These are phyloP conservation scores for Drosophila koepferae DNA, from an alignment of 2,888 invertebrate species.

Conservation along the genomic window DNA sequence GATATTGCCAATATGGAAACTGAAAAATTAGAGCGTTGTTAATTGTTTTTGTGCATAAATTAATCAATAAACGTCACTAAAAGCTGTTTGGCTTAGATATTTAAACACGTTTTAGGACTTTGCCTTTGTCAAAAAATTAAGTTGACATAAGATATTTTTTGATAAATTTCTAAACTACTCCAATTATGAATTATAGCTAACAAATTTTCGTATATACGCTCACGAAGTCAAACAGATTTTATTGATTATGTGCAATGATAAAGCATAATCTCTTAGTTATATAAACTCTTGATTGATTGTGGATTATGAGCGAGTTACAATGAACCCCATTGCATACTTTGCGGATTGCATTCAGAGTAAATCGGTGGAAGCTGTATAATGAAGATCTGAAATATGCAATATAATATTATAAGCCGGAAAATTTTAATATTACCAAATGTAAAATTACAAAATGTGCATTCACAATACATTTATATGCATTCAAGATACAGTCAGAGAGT, in stretches of 20 bases:
- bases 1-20: background rate
- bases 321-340: slow-evolving; percentile 2
- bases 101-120: background rate
- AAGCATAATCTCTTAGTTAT: background rate
- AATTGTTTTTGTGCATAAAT: slow-evolving; percentile 5
- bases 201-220: too few relatives aligned
- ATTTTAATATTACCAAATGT: slow-evolving; percentile 6
- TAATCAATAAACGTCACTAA: background rate
- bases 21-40: slow-evolving; percentile 4
- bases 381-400: background rate
- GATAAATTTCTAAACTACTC: too few relatives aligned
- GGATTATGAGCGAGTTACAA: background rate
- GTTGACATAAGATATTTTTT: background rate
- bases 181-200: too few relatives aligned
- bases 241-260: background rate
- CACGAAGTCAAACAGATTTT: too few relatives aligned
- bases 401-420: background rate
- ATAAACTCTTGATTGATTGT: background rate
- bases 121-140: background rate
- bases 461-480: background rate
- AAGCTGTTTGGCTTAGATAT: background rate
- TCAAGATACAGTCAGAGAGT: background rate
- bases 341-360: background rate
- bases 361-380: background rate
- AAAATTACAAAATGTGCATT: slow-evolving; percentile 11